These are phyloP conservation scores for Diaprepes abbreviatus DNA, from an alignment of 2,888 invertebrate species.

Conservation along the genomic window DNA sequence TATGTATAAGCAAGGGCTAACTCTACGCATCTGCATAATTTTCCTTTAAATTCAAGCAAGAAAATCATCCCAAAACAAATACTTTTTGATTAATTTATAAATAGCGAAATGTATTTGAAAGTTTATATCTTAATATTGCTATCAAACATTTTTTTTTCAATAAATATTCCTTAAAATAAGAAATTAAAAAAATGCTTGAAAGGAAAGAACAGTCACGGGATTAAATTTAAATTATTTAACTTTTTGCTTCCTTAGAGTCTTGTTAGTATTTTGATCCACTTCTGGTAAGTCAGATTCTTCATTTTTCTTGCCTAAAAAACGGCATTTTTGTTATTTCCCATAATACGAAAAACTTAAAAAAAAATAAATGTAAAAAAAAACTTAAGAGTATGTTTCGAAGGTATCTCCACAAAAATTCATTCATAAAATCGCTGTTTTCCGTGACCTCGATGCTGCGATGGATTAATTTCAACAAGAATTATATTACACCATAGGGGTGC, in stretches of 20 bases:
- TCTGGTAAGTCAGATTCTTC: slow-evolving; percentile 93
- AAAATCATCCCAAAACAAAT: no score
- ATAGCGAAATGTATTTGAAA: neutral
- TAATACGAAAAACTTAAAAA: no score
- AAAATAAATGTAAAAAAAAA: no score
- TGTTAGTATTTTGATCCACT: slow-evolving; percentile 91
- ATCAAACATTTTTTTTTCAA: neutral
- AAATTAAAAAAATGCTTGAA: neutral
- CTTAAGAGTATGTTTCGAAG: no score
- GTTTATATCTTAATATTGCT: neutral
- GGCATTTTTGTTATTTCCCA: no score
- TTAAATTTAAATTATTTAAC: slow-evolving; percentile 68
- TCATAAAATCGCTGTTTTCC: no score
- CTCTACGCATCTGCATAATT: neutral
- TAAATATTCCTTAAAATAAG: slow-evolving; percentile 5
- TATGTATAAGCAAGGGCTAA: neutral
- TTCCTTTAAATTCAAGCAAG: neutral
- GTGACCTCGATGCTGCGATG: no score
- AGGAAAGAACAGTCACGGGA: neutral
- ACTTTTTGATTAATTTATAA: neutral
- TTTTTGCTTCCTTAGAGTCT: slow-evolving; percentile 78
- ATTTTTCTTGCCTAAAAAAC: slow-evolving; percentile 77
- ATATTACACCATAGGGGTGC: no score
- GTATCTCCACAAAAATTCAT: no score
- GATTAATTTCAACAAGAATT: no score